phyloP scores from a whole-genome alignment of 2,797 vertebrate species.

The Limnodromus scolopaceus region DNA sequence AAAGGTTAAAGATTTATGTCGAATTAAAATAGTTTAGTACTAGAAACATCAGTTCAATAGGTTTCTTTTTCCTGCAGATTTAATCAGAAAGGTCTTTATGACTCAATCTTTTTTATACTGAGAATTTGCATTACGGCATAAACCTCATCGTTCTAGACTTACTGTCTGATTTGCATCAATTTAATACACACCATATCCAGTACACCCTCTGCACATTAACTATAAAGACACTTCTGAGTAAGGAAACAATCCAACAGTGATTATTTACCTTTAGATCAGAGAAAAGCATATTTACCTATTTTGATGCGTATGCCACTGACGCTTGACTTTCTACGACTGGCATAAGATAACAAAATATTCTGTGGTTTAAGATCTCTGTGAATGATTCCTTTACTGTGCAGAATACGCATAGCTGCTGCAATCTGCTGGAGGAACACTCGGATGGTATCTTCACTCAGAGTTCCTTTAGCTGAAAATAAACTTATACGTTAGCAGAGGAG shows the following conservation, averaged over 20 bases:
- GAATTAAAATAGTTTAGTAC: not conserved
- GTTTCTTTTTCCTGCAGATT: not conserved
- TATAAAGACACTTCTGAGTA: not conserved
- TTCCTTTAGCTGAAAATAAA: conserved; percentile 88
- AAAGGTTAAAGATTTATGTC: not conserved
- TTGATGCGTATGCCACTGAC: conserved; percentile 94
- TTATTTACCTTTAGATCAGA: not conserved
- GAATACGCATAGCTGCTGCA: conserved; percentile 92
- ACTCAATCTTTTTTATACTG: not conserved
- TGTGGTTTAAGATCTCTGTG: conserved; percentile 96
- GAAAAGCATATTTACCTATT: conserved; percentile 83
- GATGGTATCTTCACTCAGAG: conserved; percentile 93
- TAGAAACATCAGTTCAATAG: not conserved
- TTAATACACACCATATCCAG: not conserved
- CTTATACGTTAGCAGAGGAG: not conserved
- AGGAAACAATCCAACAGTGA: not conserved
- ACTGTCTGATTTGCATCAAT: not conserved
- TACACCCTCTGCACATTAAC: not conserved
- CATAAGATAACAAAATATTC: conserved; percentile 93
- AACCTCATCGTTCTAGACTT: not conserved
- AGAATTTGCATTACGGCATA: not conserved
- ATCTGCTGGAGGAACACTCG: conserved; percentile 96
- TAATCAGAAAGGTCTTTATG: not conserved
- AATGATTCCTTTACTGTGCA: conserved; percentile 96
- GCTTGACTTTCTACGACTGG: conserved; percentile 86